These are phyloP conservation scores for Drosophila orena DNA, from an alignment of 1,140 invertebrate genomes.

Conservation along the genomic window DNA sequence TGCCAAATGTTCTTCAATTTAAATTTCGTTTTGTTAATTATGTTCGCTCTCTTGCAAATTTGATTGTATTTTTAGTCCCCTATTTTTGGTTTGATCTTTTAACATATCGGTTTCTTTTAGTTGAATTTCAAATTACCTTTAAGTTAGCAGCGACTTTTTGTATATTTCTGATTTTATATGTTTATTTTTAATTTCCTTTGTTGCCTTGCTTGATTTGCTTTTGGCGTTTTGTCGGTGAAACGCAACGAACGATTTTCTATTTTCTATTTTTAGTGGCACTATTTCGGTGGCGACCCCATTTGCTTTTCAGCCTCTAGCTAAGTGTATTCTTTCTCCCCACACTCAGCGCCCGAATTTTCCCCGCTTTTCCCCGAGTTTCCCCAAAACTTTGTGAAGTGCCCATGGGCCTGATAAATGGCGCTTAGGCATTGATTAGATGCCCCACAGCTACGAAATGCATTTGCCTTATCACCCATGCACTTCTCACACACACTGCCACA, in stretches of 20 bases:
- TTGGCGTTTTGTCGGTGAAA: constrained; percentile 37
- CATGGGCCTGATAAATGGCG: constrained; percentile 54
- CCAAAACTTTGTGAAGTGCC: constrained; percentile 27
- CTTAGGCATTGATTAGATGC: constrained; percentile 61
- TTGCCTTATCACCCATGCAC: constrained; percentile 54
- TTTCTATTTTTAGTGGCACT: constrained; percentile 58
- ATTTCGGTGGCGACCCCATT: constrained; percentile 55
- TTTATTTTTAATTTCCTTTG: constrained; percentile 18
- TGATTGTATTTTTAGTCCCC: not conserved
- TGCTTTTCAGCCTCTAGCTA: constrained; percentile 33
- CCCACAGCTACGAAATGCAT: constrained; percentile 48
- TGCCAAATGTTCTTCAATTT: not conserved
- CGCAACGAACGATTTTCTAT: constrained; percentile 28
- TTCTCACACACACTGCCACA: constrained; percentile 33
- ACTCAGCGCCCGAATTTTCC: not conserved
- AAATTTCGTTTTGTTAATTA: not conserved
- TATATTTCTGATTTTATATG: constrained; percentile 4
- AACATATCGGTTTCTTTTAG: not conserved
- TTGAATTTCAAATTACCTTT: constrained; percentile 2
- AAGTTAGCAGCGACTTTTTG: not conserved
- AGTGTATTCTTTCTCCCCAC: constrained; percentile 23
- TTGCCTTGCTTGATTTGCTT: constrained; percentile 31
- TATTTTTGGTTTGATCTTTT: constrained; percentile 1
- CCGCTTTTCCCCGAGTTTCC: not conserved
- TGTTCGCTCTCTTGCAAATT: not conserved